A percentile compares a stretch with the other conserved stretches of the same genome.
These are phyloP conservation scores for Drosophila glabriapex DNA, from an alignment of 2,888 invertebrate genomes.

Conservation along the genomic window DNA sequence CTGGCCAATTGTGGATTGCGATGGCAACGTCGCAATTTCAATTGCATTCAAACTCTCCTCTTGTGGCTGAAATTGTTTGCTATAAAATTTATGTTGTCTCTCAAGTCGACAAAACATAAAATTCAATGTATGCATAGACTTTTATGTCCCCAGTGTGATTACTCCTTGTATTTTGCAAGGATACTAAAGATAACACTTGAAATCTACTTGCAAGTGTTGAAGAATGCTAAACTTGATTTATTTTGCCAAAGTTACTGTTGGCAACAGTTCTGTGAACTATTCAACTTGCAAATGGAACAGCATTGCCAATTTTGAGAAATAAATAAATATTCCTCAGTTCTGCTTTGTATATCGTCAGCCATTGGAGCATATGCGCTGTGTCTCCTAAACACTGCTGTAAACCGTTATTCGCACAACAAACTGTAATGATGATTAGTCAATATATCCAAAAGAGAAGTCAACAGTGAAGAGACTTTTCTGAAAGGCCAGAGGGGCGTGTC, in stretches of 20 bases:
- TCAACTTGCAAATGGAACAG: neutral
- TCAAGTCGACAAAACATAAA: neutral
- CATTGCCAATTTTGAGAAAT: neutral
- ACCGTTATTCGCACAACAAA: neutral
- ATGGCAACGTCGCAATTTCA: constrained; percentile 16
- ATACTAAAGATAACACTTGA: neutral
- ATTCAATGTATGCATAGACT: constrained; percentile 1
- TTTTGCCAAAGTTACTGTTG: neutral
- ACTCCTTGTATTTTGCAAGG: neutral
- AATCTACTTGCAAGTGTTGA: neutral
- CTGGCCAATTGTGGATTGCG: constrained; percentile 28
- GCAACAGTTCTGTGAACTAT: neutral
- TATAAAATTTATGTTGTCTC: constrained; percentile 18
- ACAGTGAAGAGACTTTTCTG: constrained; percentile 16
- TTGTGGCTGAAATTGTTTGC: constrained; percentile 23
- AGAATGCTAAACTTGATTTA: neutral
- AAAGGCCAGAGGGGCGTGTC: constrained; percentile 5
- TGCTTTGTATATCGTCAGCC: neutral
- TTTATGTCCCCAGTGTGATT: neutral
- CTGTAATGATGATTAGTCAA: constrained; percentile 32
- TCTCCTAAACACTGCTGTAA: neutral
- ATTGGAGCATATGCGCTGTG: neutral
- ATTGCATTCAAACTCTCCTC: constrained; percentile 10
- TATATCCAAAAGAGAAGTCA: constrained; percentile 28
- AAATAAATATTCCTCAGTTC: neutral